These are phyloP conservation scores for Lasioglossum zephyrum DNA, from an alignment of 2,888 invertebrate species.

Conservation along the genomic window DNA sequence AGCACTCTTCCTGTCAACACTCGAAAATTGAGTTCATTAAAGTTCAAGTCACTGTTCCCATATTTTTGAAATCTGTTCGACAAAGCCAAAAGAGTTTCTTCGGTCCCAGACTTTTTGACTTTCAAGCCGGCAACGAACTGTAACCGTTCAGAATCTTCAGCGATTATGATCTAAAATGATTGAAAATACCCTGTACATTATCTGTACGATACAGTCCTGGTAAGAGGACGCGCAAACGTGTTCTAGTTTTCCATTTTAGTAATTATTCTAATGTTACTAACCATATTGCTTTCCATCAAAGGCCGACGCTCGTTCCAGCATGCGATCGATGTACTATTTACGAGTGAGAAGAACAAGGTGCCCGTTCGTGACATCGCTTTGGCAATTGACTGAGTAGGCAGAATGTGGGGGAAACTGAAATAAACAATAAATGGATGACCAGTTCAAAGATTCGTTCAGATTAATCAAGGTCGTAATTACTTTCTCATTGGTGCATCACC, in stretches of 20 bases:
- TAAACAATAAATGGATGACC: background rate
- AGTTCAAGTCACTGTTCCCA: conserved; percentile 85
- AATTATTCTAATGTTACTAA: conserved; percentile 18
- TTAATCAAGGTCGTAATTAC: background rate
- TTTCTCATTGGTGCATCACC: background rate
- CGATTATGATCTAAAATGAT: background rate
- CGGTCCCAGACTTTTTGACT: conserved; percentile 82
- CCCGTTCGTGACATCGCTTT: conserved; percentile 69
- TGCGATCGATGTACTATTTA: conserved; percentile 78
- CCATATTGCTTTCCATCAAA: background rate
- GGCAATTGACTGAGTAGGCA: conserved; percentile 31
- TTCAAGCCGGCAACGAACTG: conserved; percentile 92
- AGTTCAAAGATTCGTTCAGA: background rate
- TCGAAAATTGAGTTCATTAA: conserved; percentile 88
- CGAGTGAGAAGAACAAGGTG: conserved; percentile 81
- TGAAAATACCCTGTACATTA: background rate
- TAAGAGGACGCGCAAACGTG: too few species aligned
- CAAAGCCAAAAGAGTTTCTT: conserved; percentile 88
- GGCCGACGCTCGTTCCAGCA: conserved; percentile 77
- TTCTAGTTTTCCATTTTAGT: too few species aligned
- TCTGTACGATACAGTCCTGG: too few species aligned
- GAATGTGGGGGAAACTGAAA: conserved; percentile 31
- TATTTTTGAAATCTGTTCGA: conserved; percentile 90
- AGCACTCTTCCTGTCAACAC: conserved; percentile 81
- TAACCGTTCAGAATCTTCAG: conserved; percentile 86